phyloP scores from a whole-genome alignment of 2,888 invertebrate species.

The Synanthedon tipuliformis region DNA sequence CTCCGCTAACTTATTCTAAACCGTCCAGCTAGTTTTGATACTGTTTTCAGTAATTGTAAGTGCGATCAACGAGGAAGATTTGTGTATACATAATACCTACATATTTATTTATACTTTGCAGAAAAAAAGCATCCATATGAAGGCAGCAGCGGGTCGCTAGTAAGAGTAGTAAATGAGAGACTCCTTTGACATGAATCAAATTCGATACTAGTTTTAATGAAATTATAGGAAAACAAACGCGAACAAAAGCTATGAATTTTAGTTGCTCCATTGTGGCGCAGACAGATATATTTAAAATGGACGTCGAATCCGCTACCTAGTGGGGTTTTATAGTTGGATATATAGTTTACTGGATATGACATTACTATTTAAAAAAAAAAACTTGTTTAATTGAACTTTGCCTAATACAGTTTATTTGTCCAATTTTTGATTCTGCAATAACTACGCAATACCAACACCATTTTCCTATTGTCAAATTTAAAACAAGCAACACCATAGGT shows the following conservation, averaged over 20 bases:
- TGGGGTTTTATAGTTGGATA: background rate
- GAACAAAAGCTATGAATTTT: background rate
- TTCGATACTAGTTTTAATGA: background rate
- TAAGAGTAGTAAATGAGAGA: too few relatives aligned
- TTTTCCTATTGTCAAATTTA: too few relatives aligned
- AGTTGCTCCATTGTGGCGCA: background rate
- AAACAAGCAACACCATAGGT: too few relatives aligned
- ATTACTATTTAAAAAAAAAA: too few relatives aligned
- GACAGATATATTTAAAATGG: conserved; percentile 6
- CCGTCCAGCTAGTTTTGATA: background rate
- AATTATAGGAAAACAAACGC: background rate
- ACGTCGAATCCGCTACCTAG: conserved; percentile 4
- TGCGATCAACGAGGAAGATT: background rate
- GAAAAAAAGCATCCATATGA: background rate
- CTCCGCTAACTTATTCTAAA: background rate
- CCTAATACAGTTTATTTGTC: too few relatives aligned
- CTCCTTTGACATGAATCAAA: background rate
- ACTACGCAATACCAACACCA: too few relatives aligned
- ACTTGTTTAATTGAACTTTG: too few relatives aligned
- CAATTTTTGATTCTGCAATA: too few relatives aligned
- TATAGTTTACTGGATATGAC: background rate
- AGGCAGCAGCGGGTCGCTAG: too few relatives aligned
- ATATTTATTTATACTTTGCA: background rate
- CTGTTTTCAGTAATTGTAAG: background rate
- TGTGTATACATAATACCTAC: background rate